A percentile compares a stretch with the other conserved stretches of the same genome.
Conservation (phyloP, 2,888 invertebrate genomes). For the Ligdia adustata region DNA sequence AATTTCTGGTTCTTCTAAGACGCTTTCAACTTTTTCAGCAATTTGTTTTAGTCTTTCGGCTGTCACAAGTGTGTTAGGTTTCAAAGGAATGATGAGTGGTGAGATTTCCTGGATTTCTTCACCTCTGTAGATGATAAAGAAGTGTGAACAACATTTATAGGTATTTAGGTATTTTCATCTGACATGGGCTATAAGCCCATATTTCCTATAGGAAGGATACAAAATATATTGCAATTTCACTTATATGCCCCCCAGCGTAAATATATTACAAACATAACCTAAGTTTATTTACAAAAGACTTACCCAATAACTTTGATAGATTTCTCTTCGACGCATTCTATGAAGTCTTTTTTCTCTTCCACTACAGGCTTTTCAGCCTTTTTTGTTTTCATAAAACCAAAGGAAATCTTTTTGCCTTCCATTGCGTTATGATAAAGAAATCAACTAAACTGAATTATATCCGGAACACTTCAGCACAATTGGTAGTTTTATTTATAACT, state of each 20-base stretch:
- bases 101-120: conserved; percentile 77
- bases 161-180: too few species aligned
- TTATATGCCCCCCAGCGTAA: too few species aligned
- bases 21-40: conserved; percentile 74
- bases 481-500: too few species aligned
- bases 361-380: conserved; percentile 63
- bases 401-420: conserved; percentile 91
- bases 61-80: conserved; percentile 81
- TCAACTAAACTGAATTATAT: too few species aligned
- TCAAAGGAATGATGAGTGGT: conserved; percentile 87
- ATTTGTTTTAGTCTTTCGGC: conserved; percentile 76
- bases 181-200: too few species aligned
- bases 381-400: conserved; percentile 89
- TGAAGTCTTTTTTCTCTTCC: conserved; percentile 86
- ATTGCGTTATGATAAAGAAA: too few species aligned
- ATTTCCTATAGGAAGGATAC: too few species aligned
- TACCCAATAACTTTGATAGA: conserved; percentile 90
- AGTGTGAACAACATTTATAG: too few species aligned
- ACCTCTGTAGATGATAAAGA: conserved; percentile 72
- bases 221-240: too few species aligned
- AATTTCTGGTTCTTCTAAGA: conserved; percentile 77
- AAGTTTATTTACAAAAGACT: too few species aligned
- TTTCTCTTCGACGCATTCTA: conserved; percentile 91
- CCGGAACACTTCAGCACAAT: too few species aligned
- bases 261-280: too few species aligned